Percentiles rank a stretch among this genome's conserved stretches.
Evolutionary conservation across 2,797 vertebrate species (phyloP).

Genomic region (Emys orbicularis): DNA sequence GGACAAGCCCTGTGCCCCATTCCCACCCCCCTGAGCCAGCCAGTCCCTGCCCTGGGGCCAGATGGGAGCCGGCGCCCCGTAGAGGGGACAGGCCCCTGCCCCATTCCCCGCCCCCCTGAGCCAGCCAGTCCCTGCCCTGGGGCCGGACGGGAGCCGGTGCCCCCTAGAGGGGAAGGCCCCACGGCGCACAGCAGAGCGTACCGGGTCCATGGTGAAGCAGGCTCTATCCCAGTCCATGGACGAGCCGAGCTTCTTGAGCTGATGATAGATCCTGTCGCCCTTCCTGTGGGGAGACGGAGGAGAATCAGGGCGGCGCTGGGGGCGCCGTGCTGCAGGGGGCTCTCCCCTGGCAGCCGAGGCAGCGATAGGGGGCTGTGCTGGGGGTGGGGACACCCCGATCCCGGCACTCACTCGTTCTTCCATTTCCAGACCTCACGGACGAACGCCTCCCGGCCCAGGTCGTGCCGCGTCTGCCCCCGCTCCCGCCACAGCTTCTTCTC

Average conservation of each 20-base stretch:
- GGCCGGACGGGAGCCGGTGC: no score
- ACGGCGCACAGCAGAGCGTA: conserved; percentile 43
- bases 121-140: no score
- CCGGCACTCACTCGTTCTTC: conserved; percentile 90
- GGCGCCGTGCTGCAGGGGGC: rapidly evolving
- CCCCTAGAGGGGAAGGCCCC: no score
- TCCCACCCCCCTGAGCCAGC: no score
- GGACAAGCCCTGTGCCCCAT: background rate
- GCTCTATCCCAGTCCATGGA: conserved; percentile 95
- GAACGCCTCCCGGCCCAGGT: conserved; percentile 90
- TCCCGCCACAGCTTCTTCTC: conserved; percentile 94
- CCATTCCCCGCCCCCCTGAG: no score
- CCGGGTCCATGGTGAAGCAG: conserved; percentile 94
- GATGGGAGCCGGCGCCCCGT: no score
- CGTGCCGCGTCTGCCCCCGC: conserved; percentile 87
- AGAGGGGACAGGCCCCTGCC: no score
- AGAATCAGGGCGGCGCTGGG: background rate
- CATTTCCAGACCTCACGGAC: conserved; percentile 93
- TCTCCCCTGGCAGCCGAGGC: background rate
- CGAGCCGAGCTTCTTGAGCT: conserved; percentile 91
- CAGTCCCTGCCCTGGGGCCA: no score
- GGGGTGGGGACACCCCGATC: background rate
- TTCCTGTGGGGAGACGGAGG: conserved; percentile 80
- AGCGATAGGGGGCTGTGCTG: background rate
- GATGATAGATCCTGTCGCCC: conserved; percentile 94